Evolutionary conservation across 2,888 invertebrate species (phyloP), one percentile per base, ranked within the genome.

Genomic region (Hesperia comma): DNA sequence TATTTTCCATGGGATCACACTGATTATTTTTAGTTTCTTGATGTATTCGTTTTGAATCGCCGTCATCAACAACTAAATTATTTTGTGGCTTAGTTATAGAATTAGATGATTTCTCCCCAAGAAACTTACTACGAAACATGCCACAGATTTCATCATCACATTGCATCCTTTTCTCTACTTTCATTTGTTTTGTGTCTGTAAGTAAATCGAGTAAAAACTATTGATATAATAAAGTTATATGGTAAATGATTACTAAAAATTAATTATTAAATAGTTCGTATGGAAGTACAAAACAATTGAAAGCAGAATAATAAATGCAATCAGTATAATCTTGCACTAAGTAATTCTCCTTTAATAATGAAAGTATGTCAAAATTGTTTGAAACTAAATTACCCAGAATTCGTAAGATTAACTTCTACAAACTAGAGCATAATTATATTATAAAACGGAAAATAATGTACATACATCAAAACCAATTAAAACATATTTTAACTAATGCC

Each of bases 201-300:
- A 86, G 67, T 70, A 21, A 77, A 74, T 72, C 10, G 67, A 67
- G 63, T 19, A 37, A 37, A 26, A 60, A 49, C 12, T 49, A 17
- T 49, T 5, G 4, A 26, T 51, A 26, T 49, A 0, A 49, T 15
- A 26, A 2, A 26, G 26, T 26, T 26, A 26, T 26, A n/a, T n/a
- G n/a, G n/a, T n/a, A n/a, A n/a, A n/a, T n/a, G n/a, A n/a, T n/a
- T n/a, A n/a, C n/a, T n/a, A n/a, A n/a, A n/a, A n/a, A n/a, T n/a
- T n/a, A n/a, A n/a, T n/a, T n/a, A n/a, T n/a, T 43, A 49, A 51
- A 46, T 63, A 33, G 54, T 19, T 33, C 14, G 21, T 60, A 85
- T 88, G 90, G 88, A 86, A 90, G 88, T 85, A 88, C 87, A 88
- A 85, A 81, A 81, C 75, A 81, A 78, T 69, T 80, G 71, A 79